Base-by-base conservation (phyloP, 2,113 vertebrate species). In the Anseranas semipalmata region DNA sequence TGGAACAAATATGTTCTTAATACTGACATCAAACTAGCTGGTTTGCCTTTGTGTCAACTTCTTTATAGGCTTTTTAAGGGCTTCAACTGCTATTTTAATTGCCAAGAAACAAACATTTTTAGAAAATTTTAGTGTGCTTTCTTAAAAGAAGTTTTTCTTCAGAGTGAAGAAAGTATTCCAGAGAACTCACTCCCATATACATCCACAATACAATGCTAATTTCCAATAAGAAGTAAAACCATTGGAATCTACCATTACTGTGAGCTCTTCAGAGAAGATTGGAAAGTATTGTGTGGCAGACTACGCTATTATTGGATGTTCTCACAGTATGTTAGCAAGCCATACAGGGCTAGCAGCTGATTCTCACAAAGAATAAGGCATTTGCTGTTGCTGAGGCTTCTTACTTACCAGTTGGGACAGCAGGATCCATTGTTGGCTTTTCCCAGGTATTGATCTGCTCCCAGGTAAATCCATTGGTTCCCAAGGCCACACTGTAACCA, bases 371-470 rank as follows among this genome's bases (percentile, higher is more conserved):
- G 66, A 79, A 17, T 0, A 53, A 2, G 2, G 35, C 3, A n/a
- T 50, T 19, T 22, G 0, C 3, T 33, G 9, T 1, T 28, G 43
- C 4, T 21, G 28, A 82, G 58, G 35, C 43, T 62, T 58, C 45
- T 55, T 8, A 90, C 97, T 19, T 98, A 99, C 99, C 99, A 81
- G 99, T 99, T 53, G 99, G 99, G 82, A 99, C 98, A 18, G 98
- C 98, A 6, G 98, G 98, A 79, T 99, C 99, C 97, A 99, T 98
- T 53, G 98, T 99, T 50, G 99, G 99, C 68, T 98, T 99, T 84
- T 99, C 99, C 99, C 99, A 99, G 28, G 99, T 99, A 97, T 99
- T 99, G 95, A 99, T 98, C 97, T 99, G 99, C 95, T 99, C 99
- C 99, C 99, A 99, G 72, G 99, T 99, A 98, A 99, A 99, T 91